phyloP scores from a whole-genome alignment of 1,140 invertebrate species.

The Ectropis grisescens region DNA sequence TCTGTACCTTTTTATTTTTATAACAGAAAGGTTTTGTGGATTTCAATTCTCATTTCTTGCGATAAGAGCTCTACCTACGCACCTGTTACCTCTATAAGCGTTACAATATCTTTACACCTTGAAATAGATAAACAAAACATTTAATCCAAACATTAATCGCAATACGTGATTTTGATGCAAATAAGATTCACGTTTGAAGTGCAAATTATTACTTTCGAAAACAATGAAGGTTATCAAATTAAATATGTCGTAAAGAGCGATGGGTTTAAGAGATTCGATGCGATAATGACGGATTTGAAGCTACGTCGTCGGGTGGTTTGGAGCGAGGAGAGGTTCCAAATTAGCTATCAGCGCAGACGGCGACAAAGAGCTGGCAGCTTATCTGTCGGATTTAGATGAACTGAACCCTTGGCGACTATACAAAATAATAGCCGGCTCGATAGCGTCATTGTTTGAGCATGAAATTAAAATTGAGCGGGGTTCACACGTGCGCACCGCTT shows the following conservation, averaged over 20 bases:
- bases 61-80: too few relatives aligned
- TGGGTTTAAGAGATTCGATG: conserved; percentile 29
- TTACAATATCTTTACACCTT: too few relatives aligned
- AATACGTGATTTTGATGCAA: conserved; percentile 29
- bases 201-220: conserved; percentile 25
- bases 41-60: too few relatives aligned
- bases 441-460: conserved; percentile 68
- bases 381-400: conserved; percentile 64
- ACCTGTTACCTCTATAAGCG: too few relatives aligned
- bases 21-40: too few relatives aligned
- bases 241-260: conserved; percentile 34
- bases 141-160: too few relatives aligned
- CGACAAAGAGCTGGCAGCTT: conserved; percentile 60
- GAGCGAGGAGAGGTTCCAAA: conserved; percentile 24
- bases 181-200: conserved; percentile 27
- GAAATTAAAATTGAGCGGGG: conserved; percentile 68
- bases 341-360: conserved; percentile 46
- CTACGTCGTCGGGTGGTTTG: too few relatives aligned
- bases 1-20: too few relatives aligned
- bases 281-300: conserved; percentile 34
- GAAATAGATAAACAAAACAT: too few relatives aligned
- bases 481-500: conserved; percentile 60
- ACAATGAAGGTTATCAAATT: conserved; percentile 30
- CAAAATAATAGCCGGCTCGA: conserved; percentile 66
- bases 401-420: conserved; percentile 54